A percentile compares a stretch with the other conserved stretches of the same genome.
Conservation (phyloP, 2,888 invertebrate species). For the Herminia tarsipennalis region DNA sequence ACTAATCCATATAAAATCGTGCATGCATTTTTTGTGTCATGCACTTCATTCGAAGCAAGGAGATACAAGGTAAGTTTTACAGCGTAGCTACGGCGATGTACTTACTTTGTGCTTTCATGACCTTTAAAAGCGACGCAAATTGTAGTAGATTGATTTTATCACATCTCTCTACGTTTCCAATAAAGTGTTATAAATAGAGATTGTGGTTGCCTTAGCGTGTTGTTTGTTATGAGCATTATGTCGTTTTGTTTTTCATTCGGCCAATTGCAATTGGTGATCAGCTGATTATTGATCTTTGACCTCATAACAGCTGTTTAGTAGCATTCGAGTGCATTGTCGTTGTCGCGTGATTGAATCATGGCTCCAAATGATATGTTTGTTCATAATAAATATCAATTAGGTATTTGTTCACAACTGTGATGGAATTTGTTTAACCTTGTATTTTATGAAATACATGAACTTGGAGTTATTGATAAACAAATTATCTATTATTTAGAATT, state of each 20-base stretch:
- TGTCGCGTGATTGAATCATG: slow-evolving; percentile 32
- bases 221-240: not conserved
- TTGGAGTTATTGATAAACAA: too few relatives aligned
- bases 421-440: too few relatives aligned
- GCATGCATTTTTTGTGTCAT: slow-evolving; percentile 94
- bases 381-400: too few relatives aligned
- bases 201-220: too few relatives aligned
- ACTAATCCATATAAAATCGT: slow-evolving; percentile 91
- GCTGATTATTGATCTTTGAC: slow-evolving; percentile 79
- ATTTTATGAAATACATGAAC: too few relatives aligned
- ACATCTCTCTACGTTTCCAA: not conserved
- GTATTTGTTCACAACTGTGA: too few relatives aligned
- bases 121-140: slow-evolving; percentile 45
- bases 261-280: slow-evolving; percentile 58
- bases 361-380: slow-evolving; percentile 15
- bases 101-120: slow-evolving; percentile 36
- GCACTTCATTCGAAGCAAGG: slow-evolving; percentile 92
- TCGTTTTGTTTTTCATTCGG: slow-evolving; percentile 30
- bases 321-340: slow-evolving; percentile 22
- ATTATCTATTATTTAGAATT: too few relatives aligned
- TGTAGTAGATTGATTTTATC: slow-evolving; percentile 34
- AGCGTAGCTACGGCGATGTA: slow-evolving; percentile 16
- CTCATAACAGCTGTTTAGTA: slow-evolving; percentile 71
- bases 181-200: too few relatives aligned
- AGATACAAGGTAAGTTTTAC: slow-evolving; percentile 90